Evolutionary conservation across 2,797 vertebrate genomes (phyloP).

Genomic region (Anisognathus igniventris): DNA sequence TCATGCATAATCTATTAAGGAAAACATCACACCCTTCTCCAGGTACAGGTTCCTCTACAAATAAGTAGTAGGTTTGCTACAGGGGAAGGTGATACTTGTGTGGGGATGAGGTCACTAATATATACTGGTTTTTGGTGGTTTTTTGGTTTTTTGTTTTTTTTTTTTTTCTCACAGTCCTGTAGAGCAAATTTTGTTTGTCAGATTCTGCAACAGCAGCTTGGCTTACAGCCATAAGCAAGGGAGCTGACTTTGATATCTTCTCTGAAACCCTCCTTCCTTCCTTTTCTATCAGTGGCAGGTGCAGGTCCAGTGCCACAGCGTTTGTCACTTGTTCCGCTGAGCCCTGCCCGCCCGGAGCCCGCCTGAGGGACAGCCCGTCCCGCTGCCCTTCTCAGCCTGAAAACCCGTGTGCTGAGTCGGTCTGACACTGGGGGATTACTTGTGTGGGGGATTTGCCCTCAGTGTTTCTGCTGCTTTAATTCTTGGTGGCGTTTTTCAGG

Average conservation of each 20-base stretch:
- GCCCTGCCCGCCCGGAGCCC: neutral
- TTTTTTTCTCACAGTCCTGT: neutral
- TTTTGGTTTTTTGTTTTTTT: too few species aligned
- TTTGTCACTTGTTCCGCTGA: rapidly evolving
- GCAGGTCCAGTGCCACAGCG: neutral
- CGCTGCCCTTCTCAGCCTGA: neutral
- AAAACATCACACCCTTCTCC: neutral
- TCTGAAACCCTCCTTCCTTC: neutral
- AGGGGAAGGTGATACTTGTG: neutral
- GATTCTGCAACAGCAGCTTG: neutral
- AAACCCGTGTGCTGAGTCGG: rapidly evolving
- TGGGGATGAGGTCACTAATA: neutral
- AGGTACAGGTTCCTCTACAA: neutral
- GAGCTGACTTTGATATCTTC: neutral
- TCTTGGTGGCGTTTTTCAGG: neutral
- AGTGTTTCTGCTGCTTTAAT: neutral
- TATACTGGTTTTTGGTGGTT: rapidly evolving
- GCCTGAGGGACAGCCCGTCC: neutral
- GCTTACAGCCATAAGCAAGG: neutral
- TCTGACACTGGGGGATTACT: neutral
- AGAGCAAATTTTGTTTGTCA: neutral
- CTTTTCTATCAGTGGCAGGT: rapidly evolving
- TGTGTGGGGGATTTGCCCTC: neutral
- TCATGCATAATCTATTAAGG: neutral
- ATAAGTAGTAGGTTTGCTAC: neutral